Conservation (phyloP, 2,113 vertebrate genomes). For the Epinephelus cyanopodus region DNA sequence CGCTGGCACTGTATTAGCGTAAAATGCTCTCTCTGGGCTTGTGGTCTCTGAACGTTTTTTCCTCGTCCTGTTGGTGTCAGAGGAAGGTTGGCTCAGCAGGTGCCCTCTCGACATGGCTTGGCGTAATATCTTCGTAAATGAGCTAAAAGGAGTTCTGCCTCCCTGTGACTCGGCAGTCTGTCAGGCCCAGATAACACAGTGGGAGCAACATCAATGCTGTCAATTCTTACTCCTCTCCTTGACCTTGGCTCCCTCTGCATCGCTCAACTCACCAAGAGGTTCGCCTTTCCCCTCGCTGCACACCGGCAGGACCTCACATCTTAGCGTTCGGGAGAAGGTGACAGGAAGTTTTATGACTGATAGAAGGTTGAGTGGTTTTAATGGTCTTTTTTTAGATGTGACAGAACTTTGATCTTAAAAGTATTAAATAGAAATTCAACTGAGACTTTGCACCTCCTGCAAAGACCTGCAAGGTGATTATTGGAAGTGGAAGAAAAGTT, state of each 20-base stretch:
- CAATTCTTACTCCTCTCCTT: constrained; percentile 60
- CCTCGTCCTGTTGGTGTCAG: constrained; percentile 42
- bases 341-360: constrained; percentile 4
- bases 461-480: not conserved
- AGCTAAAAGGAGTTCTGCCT: constrained; percentile 60
- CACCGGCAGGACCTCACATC: constrained; percentile 18
- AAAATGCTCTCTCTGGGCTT: not conserved
- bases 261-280: constrained; percentile 42
- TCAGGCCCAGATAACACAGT: constrained; percentile 71
- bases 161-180: constrained; percentile 74
- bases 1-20: not conserved
- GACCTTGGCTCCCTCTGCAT: constrained; percentile 71
- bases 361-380: constrained; percentile 5
- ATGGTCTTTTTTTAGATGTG: not conserved
- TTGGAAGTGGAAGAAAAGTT: not conserved
- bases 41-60: constrained; percentile 5
- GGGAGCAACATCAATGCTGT: constrained; percentile 67
- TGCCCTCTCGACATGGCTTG: constrained; percentile 50
- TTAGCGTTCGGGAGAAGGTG: not conserved
- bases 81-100: constrained; percentile 65
- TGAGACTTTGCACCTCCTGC: not conserved
- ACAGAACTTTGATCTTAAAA: constrained; percentile 24
- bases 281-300: constrained; percentile 21
- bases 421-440: not conserved
- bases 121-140: constrained; percentile 73